Base-by-base conservation (phyloP, 92 coral and sea anemone species). In the Actinostola sp. region DNA sequence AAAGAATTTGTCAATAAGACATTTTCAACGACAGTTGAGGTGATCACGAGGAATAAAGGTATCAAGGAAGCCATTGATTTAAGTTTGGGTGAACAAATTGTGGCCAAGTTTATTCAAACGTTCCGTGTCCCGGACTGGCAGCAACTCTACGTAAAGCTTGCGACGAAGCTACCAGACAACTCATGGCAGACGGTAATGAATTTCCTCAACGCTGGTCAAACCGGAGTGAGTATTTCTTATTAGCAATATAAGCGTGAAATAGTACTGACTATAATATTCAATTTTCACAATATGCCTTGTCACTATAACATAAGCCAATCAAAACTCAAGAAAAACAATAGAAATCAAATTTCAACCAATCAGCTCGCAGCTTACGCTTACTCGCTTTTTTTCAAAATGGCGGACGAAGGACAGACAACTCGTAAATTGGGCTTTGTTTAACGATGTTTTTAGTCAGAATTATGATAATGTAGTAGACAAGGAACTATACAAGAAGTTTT, bases 41-140 rank as follows among this genome's bases (percentile, higher is more conserved):
- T 77, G 34, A 75, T 65, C 25, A 36, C 34, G 3, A 45, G 16
- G 3, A 59, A 41, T 31, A 77, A 77, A 58, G 76, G 83, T 11
- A n/a, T 77, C 13, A 19, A 36, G 19, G 23, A 45, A 23, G 77
- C 70, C 13, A 21, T 48, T 25, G 76, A 73, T 32, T 54, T 66
- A 29, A 68, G 70, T 0, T 52, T 82, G 31, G 70, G 59, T 28
- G 2, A 63, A 24, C 76, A 66, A 11, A 20, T 36, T 21, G 16
- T 44, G 31, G 58, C 66, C 32, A 36, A 11, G 11, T 63, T 27
- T 29, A 14, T 53, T 3, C 33, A 68, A 21, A 26, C 53, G 31
- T 53, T 11, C 29, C 43, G 70, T 41, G 69, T 66, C 3, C 83
- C 83, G 8, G 83, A 77, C 26, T 77, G 82, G 82, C 51, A 63